Percentiles rank a stretch among this genome's conserved stretches.
Evolutionary conservation across 1,140 invertebrate species (phyloP).

Genomic region (Glomeris maerens): DNA sequence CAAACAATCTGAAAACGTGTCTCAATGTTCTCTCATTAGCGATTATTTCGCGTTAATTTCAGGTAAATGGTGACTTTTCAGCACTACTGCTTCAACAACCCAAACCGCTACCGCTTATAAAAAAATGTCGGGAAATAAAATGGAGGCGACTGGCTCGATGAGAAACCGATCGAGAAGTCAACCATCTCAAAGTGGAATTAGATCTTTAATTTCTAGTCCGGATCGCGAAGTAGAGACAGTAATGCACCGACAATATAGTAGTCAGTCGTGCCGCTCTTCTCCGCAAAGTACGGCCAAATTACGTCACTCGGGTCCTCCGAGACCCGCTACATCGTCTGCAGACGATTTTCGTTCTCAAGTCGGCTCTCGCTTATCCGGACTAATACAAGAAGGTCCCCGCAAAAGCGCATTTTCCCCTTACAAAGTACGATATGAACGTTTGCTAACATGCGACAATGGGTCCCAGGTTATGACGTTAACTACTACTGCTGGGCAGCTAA

Average conservation of each 20-base stretch:
- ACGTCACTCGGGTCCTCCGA: neutral
- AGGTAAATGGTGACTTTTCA: too few relatives aligned
- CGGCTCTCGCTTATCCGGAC: neutral
- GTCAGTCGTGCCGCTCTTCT: neutral
- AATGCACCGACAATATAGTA: neutral
- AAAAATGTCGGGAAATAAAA: too few relatives aligned
- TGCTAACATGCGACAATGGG: neutral
- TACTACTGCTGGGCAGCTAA: neutral
- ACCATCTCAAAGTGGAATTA: too few relatives aligned
- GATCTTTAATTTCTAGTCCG: too few relatives aligned
- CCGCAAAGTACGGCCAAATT: too few relatives aligned
- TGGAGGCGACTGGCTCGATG: too few relatives aligned
- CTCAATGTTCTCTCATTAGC: too few relatives aligned
- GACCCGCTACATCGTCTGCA: neutral
- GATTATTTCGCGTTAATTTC: too few relatives aligned
- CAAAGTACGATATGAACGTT: conserved; percentile 16
- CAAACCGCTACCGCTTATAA: too few relatives aligned
- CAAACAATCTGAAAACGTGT: too few relatives aligned
- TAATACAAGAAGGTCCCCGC: conserved; percentile 11
- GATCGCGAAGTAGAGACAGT: conserved; percentile 1
- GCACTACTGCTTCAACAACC: too few relatives aligned
- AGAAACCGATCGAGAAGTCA: too few relatives aligned
- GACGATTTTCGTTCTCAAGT: neutral
- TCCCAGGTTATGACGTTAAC: neutral
- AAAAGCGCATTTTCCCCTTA: conserved; percentile 45